Conservation (phyloP, 2,797 vertebrate genomes). For the Staurois parvus region DNA sequence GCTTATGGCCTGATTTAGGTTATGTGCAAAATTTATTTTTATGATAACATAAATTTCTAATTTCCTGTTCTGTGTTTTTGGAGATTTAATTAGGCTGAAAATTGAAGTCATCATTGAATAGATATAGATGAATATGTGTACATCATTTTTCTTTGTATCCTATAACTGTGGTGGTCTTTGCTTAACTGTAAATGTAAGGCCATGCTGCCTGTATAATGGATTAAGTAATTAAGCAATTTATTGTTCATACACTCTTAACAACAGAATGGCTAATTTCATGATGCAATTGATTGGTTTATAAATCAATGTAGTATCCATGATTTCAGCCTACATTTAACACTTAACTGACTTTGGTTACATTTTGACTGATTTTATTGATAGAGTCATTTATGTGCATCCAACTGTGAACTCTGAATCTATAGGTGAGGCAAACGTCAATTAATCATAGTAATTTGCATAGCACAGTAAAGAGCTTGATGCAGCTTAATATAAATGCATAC, state of each 20-base stretch:
- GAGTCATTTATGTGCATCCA: constrained; percentile 34
- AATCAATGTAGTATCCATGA: constrained; percentile 40
- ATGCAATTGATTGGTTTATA: constrained; percentile 27
- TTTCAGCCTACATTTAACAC: constrained; percentile 43
- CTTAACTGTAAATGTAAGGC: not conserved
- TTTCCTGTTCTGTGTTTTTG: too few species aligned
- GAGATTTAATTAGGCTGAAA: too few species aligned
- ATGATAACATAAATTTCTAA: too few species aligned
- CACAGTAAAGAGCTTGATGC: not conserved
- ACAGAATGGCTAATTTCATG: constrained; percentile 24
- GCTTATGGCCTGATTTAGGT: too few species aligned
- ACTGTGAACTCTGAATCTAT: constrained; percentile 30
- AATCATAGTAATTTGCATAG: constrained; percentile 16
- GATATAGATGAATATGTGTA: too few species aligned
- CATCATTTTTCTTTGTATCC: not conserved
- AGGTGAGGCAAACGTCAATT: constrained; percentile 7
- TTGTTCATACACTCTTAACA: constrained; percentile 19
- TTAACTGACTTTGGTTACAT: constrained; percentile 37
- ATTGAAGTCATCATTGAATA: too few species aligned
- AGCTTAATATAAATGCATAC: not conserved
- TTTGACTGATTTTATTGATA: constrained; percentile 33
- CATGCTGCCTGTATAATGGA: constrained; percentile 3
- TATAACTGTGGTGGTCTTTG: not conserved
- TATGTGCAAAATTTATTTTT: too few species aligned
- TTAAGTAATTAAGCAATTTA: not conserved